Percentiles rank a stretch among this genome's conserved stretches.
phyloP scores from a whole-genome alignment of 2,888 invertebrate genomes.

The Calephelis perditalis region DNA sequence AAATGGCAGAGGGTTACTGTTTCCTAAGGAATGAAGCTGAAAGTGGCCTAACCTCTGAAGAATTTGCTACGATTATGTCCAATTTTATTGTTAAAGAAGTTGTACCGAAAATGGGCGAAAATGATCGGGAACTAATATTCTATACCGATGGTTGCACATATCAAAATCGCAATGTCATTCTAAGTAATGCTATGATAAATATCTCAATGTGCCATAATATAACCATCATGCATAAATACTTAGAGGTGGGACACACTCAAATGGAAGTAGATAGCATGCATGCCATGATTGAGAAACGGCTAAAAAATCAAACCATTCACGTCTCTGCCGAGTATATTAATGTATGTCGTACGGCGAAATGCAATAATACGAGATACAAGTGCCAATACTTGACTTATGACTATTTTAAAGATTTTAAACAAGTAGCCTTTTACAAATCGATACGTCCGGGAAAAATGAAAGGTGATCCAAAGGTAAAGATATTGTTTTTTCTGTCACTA shows the following conservation, averaged over 20 bases:
- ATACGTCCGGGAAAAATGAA: no score
- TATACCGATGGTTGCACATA: slow-evolving; percentile 8
- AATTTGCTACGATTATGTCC: slow-evolving; percentile 8
- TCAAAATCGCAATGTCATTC: slow-evolving; percentile 6
- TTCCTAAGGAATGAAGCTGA: slow-evolving; percentile 29
- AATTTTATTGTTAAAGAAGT: slow-evolving; percentile 11
- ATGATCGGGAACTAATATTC: background rate
- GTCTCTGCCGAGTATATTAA: slow-evolving; percentile 5
- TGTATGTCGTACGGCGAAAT: background rate
- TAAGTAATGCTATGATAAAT: background rate
- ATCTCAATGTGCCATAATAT: slow-evolving; percentile 6
- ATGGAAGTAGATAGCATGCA: slow-evolving; percentile 5
- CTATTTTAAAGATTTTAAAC: no score
- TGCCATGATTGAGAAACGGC: slow-evolving; percentile 12
- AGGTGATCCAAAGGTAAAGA: no score
- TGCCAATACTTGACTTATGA: slow-evolving; percentile 1
- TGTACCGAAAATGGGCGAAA: slow-evolving; percentile 9
- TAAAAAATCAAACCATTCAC: slow-evolving; percentile 6
- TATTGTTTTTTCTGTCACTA: no score
- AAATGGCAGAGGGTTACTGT: slow-evolving; percentile 25
- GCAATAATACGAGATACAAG: slow-evolving; percentile 2
- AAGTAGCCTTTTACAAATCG: no score
- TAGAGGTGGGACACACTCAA: slow-evolving; percentile 4
- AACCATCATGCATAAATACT: slow-evolving; percentile 4
- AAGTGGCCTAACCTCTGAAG: slow-evolving; percentile 17